A percentile compares a stretch with the other conserved stretches of the same genome.
phyloP scores from a whole-genome alignment of 2,797 vertebrate genomes.

The Takifugu ocellatus region DNA sequence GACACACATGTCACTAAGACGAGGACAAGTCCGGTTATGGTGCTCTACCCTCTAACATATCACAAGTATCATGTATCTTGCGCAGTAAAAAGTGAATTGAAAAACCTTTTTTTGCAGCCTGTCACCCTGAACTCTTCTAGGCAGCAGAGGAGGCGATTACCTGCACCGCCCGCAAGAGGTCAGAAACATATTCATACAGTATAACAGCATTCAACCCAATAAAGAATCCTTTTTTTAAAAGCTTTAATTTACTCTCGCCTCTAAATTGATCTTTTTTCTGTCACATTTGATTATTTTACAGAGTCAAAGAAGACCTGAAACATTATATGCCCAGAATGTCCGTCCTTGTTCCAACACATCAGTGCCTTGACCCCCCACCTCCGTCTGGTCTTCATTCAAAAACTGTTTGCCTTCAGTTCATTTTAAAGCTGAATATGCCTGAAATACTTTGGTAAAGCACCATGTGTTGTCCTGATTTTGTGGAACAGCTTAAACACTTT shows the following conservation, averaged over 20 bases:
- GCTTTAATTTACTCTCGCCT: too few relatives aligned
- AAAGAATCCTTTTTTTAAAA: not conserved
- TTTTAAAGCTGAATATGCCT: conserved; percentile 20
- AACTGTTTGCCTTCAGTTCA: conserved; percentile 43
- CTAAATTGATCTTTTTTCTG: too few relatives aligned
- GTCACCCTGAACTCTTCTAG: conserved; percentile 68
- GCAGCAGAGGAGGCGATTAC: conserved; percentile 68
- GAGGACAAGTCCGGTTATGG: conserved; percentile 50
- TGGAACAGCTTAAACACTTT: too few relatives aligned
- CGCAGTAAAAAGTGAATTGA: not conserved
- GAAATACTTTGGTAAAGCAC: not conserved
- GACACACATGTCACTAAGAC: conserved; percentile 58
- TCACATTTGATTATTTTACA: conserved; percentile 7
- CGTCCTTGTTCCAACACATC: conserved; percentile 23
- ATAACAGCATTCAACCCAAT: not conserved
- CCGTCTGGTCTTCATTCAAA: conserved; percentile 22
- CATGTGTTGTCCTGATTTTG: too few relatives aligned
- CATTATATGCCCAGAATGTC: not conserved
- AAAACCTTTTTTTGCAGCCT: conserved; percentile 48
- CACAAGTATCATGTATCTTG: not conserved
- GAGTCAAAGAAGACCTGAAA: conserved; percentile 48
- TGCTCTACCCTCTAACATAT: conserved; percentile 13
- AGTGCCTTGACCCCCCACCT: conserved; percentile 44
- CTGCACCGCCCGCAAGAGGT: conserved; percentile 71
- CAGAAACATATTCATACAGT: conserved; percentile 1